Percentiles rank a stretch among this genome's conserved stretches.
Evolutionary conservation across 1,140 invertebrate genomes (phyloP).

Genomic region (Tetramorium simillimum): DNA sequence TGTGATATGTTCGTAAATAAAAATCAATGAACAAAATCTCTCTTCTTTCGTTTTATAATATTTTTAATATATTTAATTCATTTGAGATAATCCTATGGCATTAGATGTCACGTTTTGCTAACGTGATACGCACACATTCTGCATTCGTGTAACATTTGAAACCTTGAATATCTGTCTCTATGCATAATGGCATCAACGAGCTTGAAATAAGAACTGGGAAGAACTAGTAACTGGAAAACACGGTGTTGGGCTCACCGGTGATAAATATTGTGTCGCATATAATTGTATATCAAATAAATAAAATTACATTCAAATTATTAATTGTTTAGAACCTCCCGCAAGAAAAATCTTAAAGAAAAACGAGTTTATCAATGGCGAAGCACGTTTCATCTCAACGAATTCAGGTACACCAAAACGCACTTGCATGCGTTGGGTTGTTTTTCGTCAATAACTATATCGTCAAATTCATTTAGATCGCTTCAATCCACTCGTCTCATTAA

Average conservation of each 20-base stretch:
- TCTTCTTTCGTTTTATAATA: neutral
- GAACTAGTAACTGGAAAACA: neutral
- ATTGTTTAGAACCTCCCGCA: neutral
- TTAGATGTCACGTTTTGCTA: neutral
- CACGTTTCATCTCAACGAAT: neutral
- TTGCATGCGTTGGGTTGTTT: neutral
- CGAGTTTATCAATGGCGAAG: slow-evolving; percentile 52
- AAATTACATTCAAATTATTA: slow-evolving; percentile 12
- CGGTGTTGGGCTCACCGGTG: neutral
- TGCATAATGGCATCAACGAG: neutral
- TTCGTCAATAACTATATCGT: neutral
- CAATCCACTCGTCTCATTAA: neutral
- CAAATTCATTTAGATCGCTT: neutral
- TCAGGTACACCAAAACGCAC: slow-evolving; percentile 54
- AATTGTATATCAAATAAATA: slow-evolving; percentile 18
- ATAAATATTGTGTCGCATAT: neutral
- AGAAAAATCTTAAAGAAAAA: neutral
- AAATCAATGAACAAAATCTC: neutral
- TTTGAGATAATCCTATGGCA: neutral
- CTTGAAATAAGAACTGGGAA: neutral
- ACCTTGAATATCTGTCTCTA: neutral
- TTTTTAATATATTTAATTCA: neutral
- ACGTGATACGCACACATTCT: neutral
- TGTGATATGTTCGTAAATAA: neutral
- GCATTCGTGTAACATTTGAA: neutral